Evolutionary conservation across 1,140 invertebrate genomes (phyloP).

Genomic region (Halesus radiatus): DNA sequence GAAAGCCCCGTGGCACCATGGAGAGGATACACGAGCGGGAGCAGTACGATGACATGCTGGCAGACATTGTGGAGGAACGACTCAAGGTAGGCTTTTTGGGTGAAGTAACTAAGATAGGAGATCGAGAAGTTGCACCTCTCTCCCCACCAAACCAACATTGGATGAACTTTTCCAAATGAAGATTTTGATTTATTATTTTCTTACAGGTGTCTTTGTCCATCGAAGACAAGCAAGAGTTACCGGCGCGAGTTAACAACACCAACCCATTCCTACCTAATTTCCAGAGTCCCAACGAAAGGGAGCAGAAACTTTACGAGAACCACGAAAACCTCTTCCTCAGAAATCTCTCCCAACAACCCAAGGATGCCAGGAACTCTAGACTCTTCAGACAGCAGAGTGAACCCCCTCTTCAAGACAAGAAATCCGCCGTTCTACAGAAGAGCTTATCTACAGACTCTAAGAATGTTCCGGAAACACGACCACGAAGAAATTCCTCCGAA

Average conservation of each 20-base stretch:
- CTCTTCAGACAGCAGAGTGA: slow-evolving; percentile 66
- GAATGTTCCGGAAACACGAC: slow-evolving; percentile 36
- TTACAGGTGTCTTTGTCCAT: slow-evolving; percentile 27
- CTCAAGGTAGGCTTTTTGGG: background rate
- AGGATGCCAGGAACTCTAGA: slow-evolving; percentile 63
- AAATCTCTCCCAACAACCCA: slow-evolving; percentile 67
- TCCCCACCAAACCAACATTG: too few species aligned
- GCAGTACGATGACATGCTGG: slow-evolving; percentile 62
- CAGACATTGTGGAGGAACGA: slow-evolving; percentile 39
- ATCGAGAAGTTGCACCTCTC: too few species aligned
- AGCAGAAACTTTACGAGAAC: slow-evolving; percentile 66
- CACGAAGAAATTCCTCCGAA: slow-evolving; percentile 15
- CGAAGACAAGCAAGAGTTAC: slow-evolving; percentile 40
- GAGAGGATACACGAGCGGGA: slow-evolving; percentile 63
- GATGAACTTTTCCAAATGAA: too few species aligned
- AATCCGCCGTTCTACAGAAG: slow-evolving; percentile 62
- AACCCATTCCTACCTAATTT: slow-evolving; percentile 56
- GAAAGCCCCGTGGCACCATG: slow-evolving; percentile 58
- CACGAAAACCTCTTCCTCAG: slow-evolving; percentile 68
- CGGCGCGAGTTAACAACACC: slow-evolving; percentile 43
- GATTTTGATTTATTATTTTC: background rate
- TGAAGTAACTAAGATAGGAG: too few species aligned
- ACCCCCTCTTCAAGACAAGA: slow-evolving; percentile 62
- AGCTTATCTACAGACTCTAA: slow-evolving; percentile 66
- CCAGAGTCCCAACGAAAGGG: slow-evolving; percentile 59